Evolutionary conservation across 2,888 invertebrate species (phyloP), one percentile per base, ranked within the genome.

Genomic region (Octonoba sinensis): DNA sequence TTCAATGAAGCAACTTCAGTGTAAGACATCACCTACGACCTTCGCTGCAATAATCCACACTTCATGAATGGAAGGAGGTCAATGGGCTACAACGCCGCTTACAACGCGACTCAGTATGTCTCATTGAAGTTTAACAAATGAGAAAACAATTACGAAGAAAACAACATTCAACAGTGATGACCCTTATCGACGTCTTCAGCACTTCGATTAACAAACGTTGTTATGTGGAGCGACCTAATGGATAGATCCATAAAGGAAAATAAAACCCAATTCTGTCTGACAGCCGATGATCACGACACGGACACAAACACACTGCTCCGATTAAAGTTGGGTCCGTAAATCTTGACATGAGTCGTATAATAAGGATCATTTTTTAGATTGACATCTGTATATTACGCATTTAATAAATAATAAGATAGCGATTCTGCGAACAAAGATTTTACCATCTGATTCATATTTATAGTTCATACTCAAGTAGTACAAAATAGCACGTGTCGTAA

Each of bases 121-220:
- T 67, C 67, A 54, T 16, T 24, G n/a, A 54, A 51, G 54, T 67
- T 54, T 51, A 54, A 72, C 62, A 72, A 60, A 44, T 62, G 27
- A 16, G 49, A 62, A 72, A 72, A 59, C 22, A 49, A 49, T 72
- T 62, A 49, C 71, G 20, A 22, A 49, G 62, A 27, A 36, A 27
- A 60, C 24, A 27, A 60, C 24, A 60, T 24, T 60, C 24, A 60
- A 36, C 60, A 60, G 18, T 18, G 60, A 16, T 60, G 60, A 60
- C 60, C 60, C 60, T 60, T 13, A 27, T 16, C 18, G 60, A 24
- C 36, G 60, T 60, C 60, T 60, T 27, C 24, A 27, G 60, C 24
- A 60, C 36, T 36, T 36, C 36, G 36, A 36, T 36, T 36, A 36
- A 1, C 36, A 36, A 36, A 36, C 36, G 36, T 8, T 36, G 60